These are phyloP conservation scores for Polyommatus icarus DNA, from an alignment of 2,888 invertebrate genomes.

Conservation along the genomic window DNA sequence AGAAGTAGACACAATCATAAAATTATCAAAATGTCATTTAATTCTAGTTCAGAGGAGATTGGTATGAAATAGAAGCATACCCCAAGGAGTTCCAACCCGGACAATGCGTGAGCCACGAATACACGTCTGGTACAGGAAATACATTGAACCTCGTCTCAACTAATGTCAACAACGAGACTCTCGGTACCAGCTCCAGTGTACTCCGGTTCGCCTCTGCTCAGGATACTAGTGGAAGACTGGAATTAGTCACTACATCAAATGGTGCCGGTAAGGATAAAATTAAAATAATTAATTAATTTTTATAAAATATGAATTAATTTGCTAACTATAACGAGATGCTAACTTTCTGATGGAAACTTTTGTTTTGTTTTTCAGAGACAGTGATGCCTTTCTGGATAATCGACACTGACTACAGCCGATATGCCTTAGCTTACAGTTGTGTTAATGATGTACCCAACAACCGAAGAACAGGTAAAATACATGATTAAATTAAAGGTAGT, in stretches of 20 bases:
- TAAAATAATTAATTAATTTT: background rate
- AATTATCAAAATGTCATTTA: background rate
- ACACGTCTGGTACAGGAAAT: slow-evolving; percentile 42
- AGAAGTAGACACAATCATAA: background rate
- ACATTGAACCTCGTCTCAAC: slow-evolving; percentile 50
- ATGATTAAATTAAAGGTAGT: background rate
- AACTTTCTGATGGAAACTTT: background rate
- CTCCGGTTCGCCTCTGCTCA: slow-evolving; percentile 46
- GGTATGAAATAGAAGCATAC: slow-evolving; percentile 58
- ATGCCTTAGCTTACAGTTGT: slow-evolving; percentile 82
- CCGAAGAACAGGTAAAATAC: slow-evolving; percentile 48
- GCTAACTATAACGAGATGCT: background rate
- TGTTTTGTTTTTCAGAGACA: slow-evolving; percentile 42
- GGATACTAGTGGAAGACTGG: slow-evolving; percentile 53
- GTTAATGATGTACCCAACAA: slow-evolving; percentile 46
- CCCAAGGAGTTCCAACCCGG: slow-evolving; percentile 54
- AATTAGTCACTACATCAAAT: slow-evolving; percentile 44
- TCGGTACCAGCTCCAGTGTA: slow-evolving; percentile 44
- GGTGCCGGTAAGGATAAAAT: slow-evolving; percentile 6
- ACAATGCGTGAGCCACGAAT: slow-evolving; percentile 57
- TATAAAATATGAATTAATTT: no score
- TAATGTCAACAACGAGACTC: slow-evolving; percentile 50
- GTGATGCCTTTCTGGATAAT: slow-evolving; percentile 48
- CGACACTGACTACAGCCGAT: slow-evolving; percentile 79
- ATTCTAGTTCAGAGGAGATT: slow-evolving; percentile 54